Evolutionary conservation across 2,113 vertebrate species (phyloP), one percentile per base, ranked within the genome.

Genomic region (Uria lomvia): DNA sequence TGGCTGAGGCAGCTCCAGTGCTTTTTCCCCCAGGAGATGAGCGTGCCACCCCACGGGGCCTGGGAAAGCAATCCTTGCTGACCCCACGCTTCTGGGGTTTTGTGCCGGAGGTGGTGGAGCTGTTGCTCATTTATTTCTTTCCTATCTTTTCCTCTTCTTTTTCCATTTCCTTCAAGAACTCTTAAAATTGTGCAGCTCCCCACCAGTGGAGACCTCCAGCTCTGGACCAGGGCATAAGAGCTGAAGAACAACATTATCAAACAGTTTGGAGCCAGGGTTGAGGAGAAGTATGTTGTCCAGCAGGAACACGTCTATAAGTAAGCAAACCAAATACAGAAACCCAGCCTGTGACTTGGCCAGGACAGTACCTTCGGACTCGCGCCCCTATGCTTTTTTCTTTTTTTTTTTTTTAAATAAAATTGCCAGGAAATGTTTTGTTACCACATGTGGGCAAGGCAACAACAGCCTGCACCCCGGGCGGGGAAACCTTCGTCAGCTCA

Each of bases 41-140:
- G 63, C 2, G 1, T 66, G 67, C 27, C n/a, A 53, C 43, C 59
- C 71, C 58, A 73, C 1, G 3, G 22, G 32, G 43, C 13, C 56
- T 88, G 62, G 21, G 49, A 82, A 70, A 49, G 16, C 20, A 30
- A 52, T 72, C 59, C 56, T 81, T 74, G 36, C 38, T 80, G 70
- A 34, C 53, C 26, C 49, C 0, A 0, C 0, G 0, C n/a, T 87
- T 58, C 65, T 29, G 8, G 6, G 36, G 7, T 42, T 82, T 94
- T 65, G 27, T 65, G 34, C 26, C 68, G 22, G 13, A 72, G 34
- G 14, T 60, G 21, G 15, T 38, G n/a, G 43, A 5, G 24, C 32
- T 47, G 32, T 50, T 79, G 38, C 9, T 79, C 16, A 19, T 40
- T 86, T 89, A 38, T 52, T 79, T 85, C 36, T 60, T 83, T 34